phyloP scores from a whole-genome alignment of 2,113 vertebrate genomes.

The Psittacula cyanocephala region DNA sequence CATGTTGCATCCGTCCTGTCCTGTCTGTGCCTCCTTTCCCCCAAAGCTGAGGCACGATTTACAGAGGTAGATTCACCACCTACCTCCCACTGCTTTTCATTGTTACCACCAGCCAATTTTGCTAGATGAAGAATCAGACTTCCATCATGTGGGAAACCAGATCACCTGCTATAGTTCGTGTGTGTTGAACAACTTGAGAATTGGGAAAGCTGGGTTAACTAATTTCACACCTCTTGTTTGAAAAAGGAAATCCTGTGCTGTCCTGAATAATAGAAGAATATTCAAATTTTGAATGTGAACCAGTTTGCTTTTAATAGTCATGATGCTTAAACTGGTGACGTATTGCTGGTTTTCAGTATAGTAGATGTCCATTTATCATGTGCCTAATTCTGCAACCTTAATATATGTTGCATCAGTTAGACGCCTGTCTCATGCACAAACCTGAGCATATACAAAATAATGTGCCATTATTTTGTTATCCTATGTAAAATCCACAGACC shows the following conservation, averaged over 20 bases:
- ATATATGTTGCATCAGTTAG: background rate
- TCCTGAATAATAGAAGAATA: background rate
- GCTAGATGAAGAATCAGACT: background rate
- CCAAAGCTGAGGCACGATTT: background rate
- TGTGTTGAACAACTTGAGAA: background rate
- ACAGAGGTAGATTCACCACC: background rate
- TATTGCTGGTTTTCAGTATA: background rate
- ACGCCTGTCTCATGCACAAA: background rate
- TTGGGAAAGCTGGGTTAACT: background rate
- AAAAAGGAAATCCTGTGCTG: background rate
- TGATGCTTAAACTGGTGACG: background rate
- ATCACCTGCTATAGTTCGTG: background rate
- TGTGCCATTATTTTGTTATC: background rate
- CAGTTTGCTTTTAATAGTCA: background rate
- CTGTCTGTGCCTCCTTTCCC: background rate
- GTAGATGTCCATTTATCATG: background rate
- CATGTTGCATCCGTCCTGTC: background rate
- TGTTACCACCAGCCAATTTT: background rate
- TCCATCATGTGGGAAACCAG: background rate
- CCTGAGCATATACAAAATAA: background rate
- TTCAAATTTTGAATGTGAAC: background rate
- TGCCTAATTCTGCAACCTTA: background rate
- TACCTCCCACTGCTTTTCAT: background rate
- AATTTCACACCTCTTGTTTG: background rate
- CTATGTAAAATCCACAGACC: background rate